Evolutionary conservation across 2,113 vertebrate genomes (phyloP), one percentile per base, ranked within the genome.

Genomic region (Neotragus moschatus): DNA sequence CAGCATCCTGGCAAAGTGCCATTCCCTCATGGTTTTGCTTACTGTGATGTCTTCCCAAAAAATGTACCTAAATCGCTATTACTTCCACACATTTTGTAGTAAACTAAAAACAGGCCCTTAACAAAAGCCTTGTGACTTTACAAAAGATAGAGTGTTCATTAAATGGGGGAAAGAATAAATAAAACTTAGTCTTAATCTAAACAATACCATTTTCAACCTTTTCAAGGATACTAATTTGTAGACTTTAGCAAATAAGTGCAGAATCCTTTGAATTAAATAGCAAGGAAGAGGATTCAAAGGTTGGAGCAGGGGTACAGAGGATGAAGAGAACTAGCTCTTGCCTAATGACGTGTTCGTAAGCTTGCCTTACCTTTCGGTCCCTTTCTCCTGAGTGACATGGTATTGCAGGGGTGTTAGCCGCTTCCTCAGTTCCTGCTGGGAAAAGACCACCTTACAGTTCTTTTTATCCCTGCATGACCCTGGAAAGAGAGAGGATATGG

Each of bases 361-460:
- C 82, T 88, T 66, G 89, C 96, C 98, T 98, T 98, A 99, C 99
- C 99, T 99, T 98, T 99, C 99, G 0, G 99, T 99, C 82, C 99
- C 99, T 98, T 99, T 99, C 98, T 99, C 99, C 99, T 99, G 99
- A 98, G 99, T 99, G 87, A 99, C 99, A 96, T 99, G 99, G 99
- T 99, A 99, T 98, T 99, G 99, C 98, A 99, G 98, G 23, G 99
- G 99, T 15, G 99, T 99, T 94, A 99, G 99, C 26, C 99, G 99
- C 97, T 99, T 99, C 98, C 97, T 99, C 99, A 99, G 98, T 94
- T 99, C 99, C 98, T 99, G 99, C 98, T 99, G 98, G 94, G 99
- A 97, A 98, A 99, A 99, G 96, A 98, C 99, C 98, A 99, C 98
- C 80, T 99, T 99, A 99, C 99, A 99, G 93, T 98, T 99, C 98